phyloP scores from a whole-genome alignment of 2,888 invertebrate species.

The Oxycera nigricornis region DNA sequence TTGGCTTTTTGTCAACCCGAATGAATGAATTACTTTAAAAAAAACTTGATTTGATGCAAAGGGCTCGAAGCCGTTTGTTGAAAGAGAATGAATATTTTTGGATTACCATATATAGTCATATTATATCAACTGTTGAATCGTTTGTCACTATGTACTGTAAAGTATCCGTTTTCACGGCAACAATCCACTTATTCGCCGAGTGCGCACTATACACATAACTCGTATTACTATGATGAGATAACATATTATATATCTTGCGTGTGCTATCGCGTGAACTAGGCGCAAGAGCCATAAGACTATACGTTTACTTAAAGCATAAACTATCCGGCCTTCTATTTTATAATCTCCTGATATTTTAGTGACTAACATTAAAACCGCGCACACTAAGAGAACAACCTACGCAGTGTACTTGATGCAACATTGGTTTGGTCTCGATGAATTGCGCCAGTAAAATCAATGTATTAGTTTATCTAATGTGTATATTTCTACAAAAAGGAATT shows the following conservation, averaged over 20 bases:
- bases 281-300: background rate
- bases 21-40: background rate
- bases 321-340: constrained; percentile 18
- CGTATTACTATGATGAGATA: background rate
- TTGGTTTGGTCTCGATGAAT: background rate
- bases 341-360: constrained; percentile 27
- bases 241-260: too few species aligned
- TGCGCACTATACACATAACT: background rate
- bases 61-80: background rate
- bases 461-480: background rate
- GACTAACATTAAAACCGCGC: background rate
- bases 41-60: background rate
- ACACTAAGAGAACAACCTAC: background rate
- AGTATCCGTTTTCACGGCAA: background rate
- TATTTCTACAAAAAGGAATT: background rate
- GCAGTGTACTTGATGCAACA: background rate
- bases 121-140: background rate
- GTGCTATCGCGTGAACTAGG: background rate
- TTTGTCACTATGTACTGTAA: background rate
- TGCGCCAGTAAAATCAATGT: background rate
- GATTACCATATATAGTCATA: background rate
- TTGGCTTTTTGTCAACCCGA: too few species aligned
- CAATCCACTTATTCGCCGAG: background rate
- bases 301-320: background rate
- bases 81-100: constrained; percentile 24